Conservation (phyloP, 2,888 invertebrate genomes). For the Callimorpha dominula region DNA sequence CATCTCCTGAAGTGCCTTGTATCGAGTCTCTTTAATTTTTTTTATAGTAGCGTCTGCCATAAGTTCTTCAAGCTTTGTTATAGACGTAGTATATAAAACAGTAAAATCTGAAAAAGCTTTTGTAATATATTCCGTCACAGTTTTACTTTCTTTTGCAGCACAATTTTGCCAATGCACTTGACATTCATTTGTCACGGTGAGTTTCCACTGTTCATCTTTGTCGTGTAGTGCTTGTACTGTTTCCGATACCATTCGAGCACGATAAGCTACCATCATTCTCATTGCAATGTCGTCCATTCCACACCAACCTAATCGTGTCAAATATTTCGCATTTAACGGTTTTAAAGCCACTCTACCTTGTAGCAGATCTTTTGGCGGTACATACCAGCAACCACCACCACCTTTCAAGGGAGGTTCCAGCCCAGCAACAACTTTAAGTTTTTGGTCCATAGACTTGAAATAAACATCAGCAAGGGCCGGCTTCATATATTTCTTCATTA, state of each 20-base stretch:
- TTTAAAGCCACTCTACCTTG: conserved; percentile 68
- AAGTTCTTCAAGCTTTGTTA: conserved; percentile 68
- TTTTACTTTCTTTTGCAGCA: conserved; percentile 50
- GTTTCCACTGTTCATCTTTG: conserved; percentile 68
- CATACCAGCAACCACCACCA: conserved; percentile 75
- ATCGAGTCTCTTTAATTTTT: conserved; percentile 62
- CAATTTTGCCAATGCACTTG: conserved; percentile 55
- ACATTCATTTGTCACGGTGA: conserved; percentile 51
- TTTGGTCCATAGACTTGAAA: conserved; percentile 75
- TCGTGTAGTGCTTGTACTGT: conserved; percentile 56
- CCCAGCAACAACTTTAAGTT: conserved; percentile 72
- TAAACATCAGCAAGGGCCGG: conserved; percentile 72
- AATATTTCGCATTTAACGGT: conserved; percentile 64
- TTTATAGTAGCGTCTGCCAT: conserved; percentile 65
- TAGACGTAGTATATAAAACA: conserved; percentile 62
- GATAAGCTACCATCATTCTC: conserved; percentile 57
- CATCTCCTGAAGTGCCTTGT: conserved; percentile 64
- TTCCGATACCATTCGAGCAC: conserved; percentile 58
- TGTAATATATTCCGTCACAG: conserved; percentile 65
- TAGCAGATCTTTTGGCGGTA: conserved; percentile 71
- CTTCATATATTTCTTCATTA: conserved; percentile 73
- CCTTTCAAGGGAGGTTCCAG: conserved; percentile 76
- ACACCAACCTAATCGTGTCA: conserved; percentile 63
- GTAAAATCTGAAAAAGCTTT: conserved; percentile 67
- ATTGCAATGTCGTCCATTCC: conserved; percentile 67